Percentiles rank a stretch among this genome's conserved stretches.
phyloP scores from a whole-genome alignment of 35 echinoderm and acorn worm genomes.

The Apostichopus japonicus region DNA sequence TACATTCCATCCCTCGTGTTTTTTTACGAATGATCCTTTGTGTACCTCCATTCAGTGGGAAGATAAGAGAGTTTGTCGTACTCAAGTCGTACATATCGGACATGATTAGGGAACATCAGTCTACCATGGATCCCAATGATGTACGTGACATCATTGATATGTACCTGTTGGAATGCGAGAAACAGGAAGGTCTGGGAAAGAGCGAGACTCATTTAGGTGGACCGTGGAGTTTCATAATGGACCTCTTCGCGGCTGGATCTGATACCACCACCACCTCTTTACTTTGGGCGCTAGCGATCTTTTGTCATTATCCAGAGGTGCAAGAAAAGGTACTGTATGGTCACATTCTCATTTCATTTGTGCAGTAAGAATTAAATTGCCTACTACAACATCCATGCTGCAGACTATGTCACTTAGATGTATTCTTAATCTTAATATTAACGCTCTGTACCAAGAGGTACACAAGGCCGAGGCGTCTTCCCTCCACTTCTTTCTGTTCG shows the following conservation, averaged over 20 bases:
- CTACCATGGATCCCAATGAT: neutral
- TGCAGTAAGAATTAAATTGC: too few relatives aligned
- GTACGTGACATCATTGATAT: constrained; percentile 25
- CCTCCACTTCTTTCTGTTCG: too few relatives aligned
- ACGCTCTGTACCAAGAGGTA: too few relatives aligned
- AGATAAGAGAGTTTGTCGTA: neutral
- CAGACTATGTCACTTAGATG: too few relatives aligned
- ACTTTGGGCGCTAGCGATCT: neutral
- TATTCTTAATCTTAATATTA: too few relatives aligned
- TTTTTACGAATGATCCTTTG: neutral
- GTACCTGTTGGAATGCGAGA: constrained; percentile 29
- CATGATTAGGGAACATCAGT: neutral
- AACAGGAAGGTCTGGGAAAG: neutral
- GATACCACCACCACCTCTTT: constrained; percentile 16
- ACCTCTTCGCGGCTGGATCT: constrained; percentile 20
- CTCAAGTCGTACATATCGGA: neutral
- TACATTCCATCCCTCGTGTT: neutral
- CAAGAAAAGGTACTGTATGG: constrained; percentile 3
- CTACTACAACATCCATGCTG: too few relatives aligned
- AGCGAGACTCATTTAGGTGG: neutral
- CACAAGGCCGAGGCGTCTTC: too few relatives aligned
- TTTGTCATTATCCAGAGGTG: constrained; percentile 34
- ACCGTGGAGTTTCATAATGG: constrained; percentile 16
- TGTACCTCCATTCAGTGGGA: neutral
- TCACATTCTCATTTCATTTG: too few relatives aligned